phyloP scores from a whole-genome alignment of 2,113 vertebrate species.

The Nestor notabilis region DNA sequence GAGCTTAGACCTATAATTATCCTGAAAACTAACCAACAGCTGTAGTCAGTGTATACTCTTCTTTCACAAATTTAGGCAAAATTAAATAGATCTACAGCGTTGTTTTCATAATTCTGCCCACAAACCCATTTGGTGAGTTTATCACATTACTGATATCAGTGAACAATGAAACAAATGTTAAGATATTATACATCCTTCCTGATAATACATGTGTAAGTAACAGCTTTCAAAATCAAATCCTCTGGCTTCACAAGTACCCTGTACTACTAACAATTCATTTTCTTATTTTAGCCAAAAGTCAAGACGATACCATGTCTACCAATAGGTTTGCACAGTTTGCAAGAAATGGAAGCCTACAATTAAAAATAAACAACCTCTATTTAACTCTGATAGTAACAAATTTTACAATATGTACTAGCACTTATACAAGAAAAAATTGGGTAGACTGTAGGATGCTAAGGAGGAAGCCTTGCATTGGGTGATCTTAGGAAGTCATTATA shows the following conservation, averaged over 20 bases:
- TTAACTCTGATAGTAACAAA: neutral
- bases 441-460: neutral
- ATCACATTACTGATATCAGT: neutral
- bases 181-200: neutral
- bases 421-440: neutral
- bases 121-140: neutral
- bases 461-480: neutral
- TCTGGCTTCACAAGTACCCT: neutral
- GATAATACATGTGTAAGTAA: neutral
- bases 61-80: neutral
- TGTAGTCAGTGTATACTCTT: neutral
- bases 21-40: neutral
- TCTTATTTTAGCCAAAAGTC: neutral
- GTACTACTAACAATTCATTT: neutral
- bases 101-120: neutral
- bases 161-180: neutral
- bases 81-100: neutral
- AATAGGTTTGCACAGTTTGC: neutral
- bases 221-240: neutral
- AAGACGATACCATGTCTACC: neutral
- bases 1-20: neutral
- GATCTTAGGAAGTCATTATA: neutral
- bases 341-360: neutral
- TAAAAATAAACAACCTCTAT: neutral
- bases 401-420: neutral